Base-by-base conservation (phyloP, 2,888 invertebrate species). In the Amphipoea lucens region DNA sequence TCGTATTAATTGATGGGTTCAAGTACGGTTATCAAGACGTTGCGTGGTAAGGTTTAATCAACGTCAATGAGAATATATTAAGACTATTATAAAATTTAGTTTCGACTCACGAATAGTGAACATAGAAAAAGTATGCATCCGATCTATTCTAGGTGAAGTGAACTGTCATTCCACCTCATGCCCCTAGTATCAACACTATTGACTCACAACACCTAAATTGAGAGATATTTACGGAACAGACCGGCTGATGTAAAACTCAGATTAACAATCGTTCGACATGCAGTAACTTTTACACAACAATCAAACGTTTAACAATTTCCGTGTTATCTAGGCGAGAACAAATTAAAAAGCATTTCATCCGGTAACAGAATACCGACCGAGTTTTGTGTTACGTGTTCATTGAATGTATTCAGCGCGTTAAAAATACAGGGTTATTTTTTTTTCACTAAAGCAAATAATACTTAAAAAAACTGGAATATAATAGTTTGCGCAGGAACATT, bases 1-100 rank as follows among this genome's bases (percentile, higher is more conserved):
- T 40, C 42, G n/a, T 72, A 40, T 74, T 74, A 71, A 81, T 81
- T 74, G 74, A 82, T 82, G 65, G 60, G 82, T 85, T 82, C 74
- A 74, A 77, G 40, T n/a, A 66, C 60, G 73, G 54, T 75, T 72
- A 60, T 67, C 20, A 36, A 74, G 62, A 67, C 66, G 36, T 84
- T 40, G 80, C 80, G 75, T 80, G 80, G 45, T 68, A 42, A 68
- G 14, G 51, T 57, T 70, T 83, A 66, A 83, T 84, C 23, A 69
- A 84, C 68, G 45, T 80, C 68, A 75, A 63, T 80, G 29, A 48
- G 29, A 70, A 74, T 48, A 66, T 74, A 70, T 73, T 62, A 65
- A 73, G 69, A 78, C 72, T 23, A 62, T 79, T 83, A 42, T 79
- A 40, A 79, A 79, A 62, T 62, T 45, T 70, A 66, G 69, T 73